A percentile compares a stretch with the other conserved stretches of the same genome.
Conservation (phyloP, 1,140 invertebrate genomes). For the Temnothorax longispinosus region DNA sequence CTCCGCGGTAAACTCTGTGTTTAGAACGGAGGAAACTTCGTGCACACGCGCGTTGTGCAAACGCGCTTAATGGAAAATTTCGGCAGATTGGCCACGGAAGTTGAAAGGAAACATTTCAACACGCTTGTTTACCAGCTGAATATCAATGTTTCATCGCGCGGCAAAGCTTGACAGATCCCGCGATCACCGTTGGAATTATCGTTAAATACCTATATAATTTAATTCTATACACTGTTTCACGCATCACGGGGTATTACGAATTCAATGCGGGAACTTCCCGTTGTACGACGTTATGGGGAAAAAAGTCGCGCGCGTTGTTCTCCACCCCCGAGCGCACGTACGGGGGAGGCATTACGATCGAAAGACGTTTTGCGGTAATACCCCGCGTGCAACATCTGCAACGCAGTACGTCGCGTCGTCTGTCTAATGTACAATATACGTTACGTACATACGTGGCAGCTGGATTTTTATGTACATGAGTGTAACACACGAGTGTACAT, state of each 20-base stretch:
- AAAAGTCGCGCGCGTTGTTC: neutral
- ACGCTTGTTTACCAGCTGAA: neutral
- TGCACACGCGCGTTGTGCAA: neutral
- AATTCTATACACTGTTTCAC: constrained; percentile 15
- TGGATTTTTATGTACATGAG: constrained; percentile 72
- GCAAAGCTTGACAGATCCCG: constrained; percentile 14
- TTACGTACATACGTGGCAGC: constrained; percentile 59
- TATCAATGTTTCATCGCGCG: constrained; percentile 11
- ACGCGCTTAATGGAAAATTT: constrained; percentile 34
- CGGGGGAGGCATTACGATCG: neutral
- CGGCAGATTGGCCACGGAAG: neutral
- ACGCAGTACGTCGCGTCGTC: constrained; percentile 46
- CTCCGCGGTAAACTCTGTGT: neutral
- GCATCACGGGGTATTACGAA: constrained; percentile 33
- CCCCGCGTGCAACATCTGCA: constrained; percentile 41
- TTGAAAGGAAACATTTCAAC: neutral
- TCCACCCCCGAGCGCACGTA: neutral
- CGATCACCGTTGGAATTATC: neutral
- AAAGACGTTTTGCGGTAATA: constrained; percentile 30
- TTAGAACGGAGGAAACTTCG: constrained; percentile 20
- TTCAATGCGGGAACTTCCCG: neutral
- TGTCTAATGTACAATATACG: constrained; percentile 32
- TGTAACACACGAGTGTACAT: constrained; percentile 62
- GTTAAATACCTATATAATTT: neutral
- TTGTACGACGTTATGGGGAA: neutral